A percentile compares a stretch with the other conserved stretches of the same genome.
Evolutionary conservation across 2,113 vertebrate species (phyloP).

Genomic region (Neotragus pygmaeus): DNA sequence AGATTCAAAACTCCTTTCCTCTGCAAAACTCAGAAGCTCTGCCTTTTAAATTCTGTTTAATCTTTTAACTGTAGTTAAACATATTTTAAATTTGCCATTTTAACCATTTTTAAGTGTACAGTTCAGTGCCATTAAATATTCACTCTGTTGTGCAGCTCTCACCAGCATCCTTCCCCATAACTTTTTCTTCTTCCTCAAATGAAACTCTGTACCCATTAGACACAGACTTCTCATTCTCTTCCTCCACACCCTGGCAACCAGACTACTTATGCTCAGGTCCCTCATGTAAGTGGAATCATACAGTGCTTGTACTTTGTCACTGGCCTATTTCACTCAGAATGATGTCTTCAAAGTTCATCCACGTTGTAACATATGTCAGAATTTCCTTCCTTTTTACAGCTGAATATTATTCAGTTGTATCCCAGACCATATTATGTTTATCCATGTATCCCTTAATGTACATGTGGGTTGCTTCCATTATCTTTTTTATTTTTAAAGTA

Average conservation of each 20-base stretch:
- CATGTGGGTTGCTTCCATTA: neutral
- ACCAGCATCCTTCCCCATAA: neutral
- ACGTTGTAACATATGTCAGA: neutral
- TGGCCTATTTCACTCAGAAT: constrained; percentile 19
- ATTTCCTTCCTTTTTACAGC: constrained; percentile 6
- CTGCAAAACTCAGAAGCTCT: neutral
- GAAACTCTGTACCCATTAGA: neutral
- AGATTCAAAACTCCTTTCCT: neutral
- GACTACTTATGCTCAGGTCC: neutral
- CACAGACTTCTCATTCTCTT: neutral
- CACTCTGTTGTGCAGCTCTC: neutral
- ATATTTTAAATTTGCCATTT: neutral
- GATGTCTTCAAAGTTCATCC: neutral
- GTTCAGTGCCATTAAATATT: neutral
- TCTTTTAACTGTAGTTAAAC: neutral
- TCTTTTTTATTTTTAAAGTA: neutral
- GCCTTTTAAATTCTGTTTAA: neutral
- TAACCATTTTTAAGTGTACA: neutral
- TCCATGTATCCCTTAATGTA: neutral
- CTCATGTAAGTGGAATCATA: neutral
- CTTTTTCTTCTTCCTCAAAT: neutral
- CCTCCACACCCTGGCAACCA: neutral
- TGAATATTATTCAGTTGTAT: neutral
- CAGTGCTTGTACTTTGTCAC: neutral
- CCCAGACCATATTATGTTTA: neutral